Conservation (phyloP, 2,888 invertebrate genomes). For the Leucophenga montana region DNA sequence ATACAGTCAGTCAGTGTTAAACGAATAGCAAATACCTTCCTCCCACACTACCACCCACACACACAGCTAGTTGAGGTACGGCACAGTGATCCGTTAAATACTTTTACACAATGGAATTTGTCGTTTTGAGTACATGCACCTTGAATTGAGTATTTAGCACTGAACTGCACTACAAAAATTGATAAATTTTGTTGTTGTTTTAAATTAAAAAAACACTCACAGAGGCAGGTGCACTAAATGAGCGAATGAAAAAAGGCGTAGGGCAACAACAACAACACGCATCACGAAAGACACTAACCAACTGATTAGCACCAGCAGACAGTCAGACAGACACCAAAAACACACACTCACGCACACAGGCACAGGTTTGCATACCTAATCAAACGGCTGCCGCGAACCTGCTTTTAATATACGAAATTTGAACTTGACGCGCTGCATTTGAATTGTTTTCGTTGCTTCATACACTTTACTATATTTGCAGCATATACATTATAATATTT, state of each 20-base stretch:
- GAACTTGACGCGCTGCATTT: conserved; percentile 15
- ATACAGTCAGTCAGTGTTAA: too few species aligned
- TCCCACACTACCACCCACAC: not conserved
- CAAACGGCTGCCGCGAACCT: conserved; percentile 7
- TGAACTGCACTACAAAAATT: too few species aligned
- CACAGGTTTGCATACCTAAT: conserved; percentile 5
- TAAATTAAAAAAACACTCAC: conserved; percentile 1
- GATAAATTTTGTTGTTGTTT: not conserved
- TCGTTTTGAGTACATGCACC: not conserved
- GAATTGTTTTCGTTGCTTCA: not conserved
- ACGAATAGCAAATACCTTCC: not conserved
- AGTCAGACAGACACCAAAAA: not conserved
- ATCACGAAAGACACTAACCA: not conserved
- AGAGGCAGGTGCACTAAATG: conserved; percentile 6
- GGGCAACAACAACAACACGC: not conserved
- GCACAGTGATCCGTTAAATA: not conserved
- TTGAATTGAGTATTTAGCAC: conserved; percentile 1
- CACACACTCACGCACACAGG: conserved; percentile 14
- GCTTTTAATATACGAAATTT: conserved; percentile 11
- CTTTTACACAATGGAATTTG: conserved; percentile 8
- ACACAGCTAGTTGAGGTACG: not conserved
- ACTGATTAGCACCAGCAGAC: conserved; percentile 9
- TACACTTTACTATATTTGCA: too few species aligned
- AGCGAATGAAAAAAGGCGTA: conserved; percentile 10
- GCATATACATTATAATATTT: too few species aligned